A percentile compares a stretch with the other conserved stretches of the same genome.
Evolutionary conservation across 1,140 invertebrate species (phyloP).

Genomic region (Chrysomallon squamiferum): DNA sequence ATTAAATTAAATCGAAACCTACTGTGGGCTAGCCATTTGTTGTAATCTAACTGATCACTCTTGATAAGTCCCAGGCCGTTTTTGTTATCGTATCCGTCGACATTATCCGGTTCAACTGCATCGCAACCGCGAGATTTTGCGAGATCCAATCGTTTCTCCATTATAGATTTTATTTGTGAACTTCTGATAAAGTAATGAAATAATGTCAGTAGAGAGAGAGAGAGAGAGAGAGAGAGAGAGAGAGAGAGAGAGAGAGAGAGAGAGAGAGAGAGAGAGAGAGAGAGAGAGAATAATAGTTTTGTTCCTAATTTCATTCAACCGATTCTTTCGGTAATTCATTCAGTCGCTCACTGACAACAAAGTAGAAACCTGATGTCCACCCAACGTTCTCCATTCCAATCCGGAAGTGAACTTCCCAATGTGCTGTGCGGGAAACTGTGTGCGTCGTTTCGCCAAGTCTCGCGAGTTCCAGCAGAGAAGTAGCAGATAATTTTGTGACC

Average conservation of each 20-base stretch:
- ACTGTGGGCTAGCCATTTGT: conserved; percentile 32
- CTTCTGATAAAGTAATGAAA: background rate
- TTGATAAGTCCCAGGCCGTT: conserved; percentile 18
- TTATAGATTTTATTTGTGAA: conserved; percentile 4
- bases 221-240: too few species aligned
- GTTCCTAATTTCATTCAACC: too few species aligned
- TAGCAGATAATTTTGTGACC: conserved; percentile 41
- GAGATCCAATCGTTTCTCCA: conserved; percentile 21
- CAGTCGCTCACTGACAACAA: too few species aligned
- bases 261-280: too few species aligned
- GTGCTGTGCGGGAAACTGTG: conserved; percentile 23
- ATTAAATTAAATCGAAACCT: conserved; percentile 5
- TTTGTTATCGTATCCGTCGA: conserved; percentile 31
- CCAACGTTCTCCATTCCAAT: conserved; percentile 35
- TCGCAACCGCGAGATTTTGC: conserved; percentile 33
- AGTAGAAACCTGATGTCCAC: conserved; percentile 28
- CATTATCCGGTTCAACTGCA: conserved; percentile 44
- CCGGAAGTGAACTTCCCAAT: conserved; percentile 25
- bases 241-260: too few species aligned
- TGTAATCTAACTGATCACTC: conserved; percentile 35
- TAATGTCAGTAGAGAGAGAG: too few species aligned
- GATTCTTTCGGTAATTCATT: too few species aligned
- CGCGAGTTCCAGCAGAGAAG: conserved; percentile 43
- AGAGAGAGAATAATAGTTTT: too few species aligned
- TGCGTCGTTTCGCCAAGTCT: conserved; percentile 32